Percentiles rank a stretch among this genome's conserved stretches.
Evolutionary conservation across 2,888 invertebrate genomes (phyloP).

Genomic region (Keiferia lycopersicella): DNA sequence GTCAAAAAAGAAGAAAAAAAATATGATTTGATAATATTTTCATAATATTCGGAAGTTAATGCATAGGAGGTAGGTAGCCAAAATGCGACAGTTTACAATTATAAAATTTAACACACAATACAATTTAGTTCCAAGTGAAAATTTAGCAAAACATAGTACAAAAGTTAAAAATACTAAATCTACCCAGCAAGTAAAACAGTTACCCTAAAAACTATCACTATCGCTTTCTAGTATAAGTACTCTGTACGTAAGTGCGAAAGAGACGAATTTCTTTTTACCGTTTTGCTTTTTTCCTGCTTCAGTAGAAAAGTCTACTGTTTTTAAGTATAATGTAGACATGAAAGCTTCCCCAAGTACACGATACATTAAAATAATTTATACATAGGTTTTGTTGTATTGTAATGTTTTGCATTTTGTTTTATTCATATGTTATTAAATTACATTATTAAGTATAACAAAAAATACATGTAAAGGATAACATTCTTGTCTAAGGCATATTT

Average conservation of each 20-base stretch:
- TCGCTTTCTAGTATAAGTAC: conserved; percentile 58
- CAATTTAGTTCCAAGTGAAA: conserved; percentile 71
- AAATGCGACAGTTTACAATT: not conserved
- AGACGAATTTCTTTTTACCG: conserved; percentile 38
- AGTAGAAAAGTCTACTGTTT: conserved; percentile 53
- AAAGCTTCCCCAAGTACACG: conserved; percentile 19
- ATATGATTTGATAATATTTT: no score
- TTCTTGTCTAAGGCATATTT: not conserved
- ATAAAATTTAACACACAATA: conserved; percentile 35
- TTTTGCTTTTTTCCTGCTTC: conserved; percentile 57
- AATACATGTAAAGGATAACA: no score
- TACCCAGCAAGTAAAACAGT: conserved; percentile 74
- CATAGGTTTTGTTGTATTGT: not conserved
- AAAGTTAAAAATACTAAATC: conserved; percentile 78
- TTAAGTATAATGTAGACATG: conserved; percentile 51
- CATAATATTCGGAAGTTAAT: not conserved
- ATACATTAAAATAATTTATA: not conserved
- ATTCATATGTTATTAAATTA: not conserved
- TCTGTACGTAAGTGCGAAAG: conserved; percentile 58
- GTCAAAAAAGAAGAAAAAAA: no score
- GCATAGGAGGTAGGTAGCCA: not conserved
- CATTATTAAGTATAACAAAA: no score
- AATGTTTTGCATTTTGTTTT: no score
- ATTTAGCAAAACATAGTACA: conserved; percentile 82
- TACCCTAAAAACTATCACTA: conserved; percentile 77